phyloP scores from a whole-genome alignment of 2,888 invertebrate species.

The Caradrina clavipalpis region DNA sequence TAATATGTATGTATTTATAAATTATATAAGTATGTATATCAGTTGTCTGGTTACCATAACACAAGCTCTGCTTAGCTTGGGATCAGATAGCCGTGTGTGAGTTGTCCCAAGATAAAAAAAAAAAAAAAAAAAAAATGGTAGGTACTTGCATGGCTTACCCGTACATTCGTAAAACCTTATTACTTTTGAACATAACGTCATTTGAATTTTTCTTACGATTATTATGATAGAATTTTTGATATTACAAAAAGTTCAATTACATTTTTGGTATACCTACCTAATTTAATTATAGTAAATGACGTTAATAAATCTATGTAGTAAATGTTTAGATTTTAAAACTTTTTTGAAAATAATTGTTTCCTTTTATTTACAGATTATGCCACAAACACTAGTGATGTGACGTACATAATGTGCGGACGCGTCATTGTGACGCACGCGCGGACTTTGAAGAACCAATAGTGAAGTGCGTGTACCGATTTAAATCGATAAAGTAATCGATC shows the following conservation, averaged over 20 bases:
- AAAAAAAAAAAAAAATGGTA: too few species aligned
- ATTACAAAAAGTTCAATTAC: neutral
- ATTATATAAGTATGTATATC: too few species aligned
- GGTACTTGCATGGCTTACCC: neutral
- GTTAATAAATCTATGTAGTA: too few species aligned
- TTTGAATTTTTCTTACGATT: neutral
- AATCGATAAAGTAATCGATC: constrained; percentile 63
- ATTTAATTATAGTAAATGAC: too few species aligned
- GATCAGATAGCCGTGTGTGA: too few species aligned
- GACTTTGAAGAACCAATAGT: constrained; percentile 76
- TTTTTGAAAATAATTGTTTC: constrained; percentile 22
- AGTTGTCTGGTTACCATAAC: too few species aligned
- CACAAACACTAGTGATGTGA: constrained; percentile 81
- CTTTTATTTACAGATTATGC: constrained; percentile 76
- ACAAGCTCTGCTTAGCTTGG: too few species aligned
- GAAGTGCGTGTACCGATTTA: constrained; percentile 74
- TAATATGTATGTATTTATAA: too few species aligned
- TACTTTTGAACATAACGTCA: neutral
- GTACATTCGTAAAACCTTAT: constrained; percentile 2
- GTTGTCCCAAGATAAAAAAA: too few species aligned
- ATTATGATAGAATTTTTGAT: neutral
- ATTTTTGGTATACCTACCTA: neutral
- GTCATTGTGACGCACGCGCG: constrained; percentile 78
- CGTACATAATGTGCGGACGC: constrained; percentile 74
- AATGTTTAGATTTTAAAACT: neutral